Conservation (phyloP, 2,113 vertebrate species). For the Microcebus tavaratra region DNA sequence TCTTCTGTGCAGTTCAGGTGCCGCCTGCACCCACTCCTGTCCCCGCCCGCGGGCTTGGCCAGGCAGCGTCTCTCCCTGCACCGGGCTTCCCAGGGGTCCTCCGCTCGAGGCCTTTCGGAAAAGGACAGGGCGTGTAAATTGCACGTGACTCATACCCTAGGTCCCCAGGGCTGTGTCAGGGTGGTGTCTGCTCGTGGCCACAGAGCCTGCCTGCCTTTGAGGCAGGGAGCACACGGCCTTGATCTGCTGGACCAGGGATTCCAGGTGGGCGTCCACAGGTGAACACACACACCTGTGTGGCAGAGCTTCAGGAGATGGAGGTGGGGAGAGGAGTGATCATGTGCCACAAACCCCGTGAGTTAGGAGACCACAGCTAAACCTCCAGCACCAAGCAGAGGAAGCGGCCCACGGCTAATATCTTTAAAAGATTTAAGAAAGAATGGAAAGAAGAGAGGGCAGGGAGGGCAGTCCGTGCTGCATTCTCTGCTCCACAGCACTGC, state of each 20-base stretch:
- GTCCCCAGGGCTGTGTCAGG: too few species aligned
- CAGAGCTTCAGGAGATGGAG: not conserved
- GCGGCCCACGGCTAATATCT: not conserved
- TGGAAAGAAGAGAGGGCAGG: accelerated
- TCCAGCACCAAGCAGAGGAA: not conserved
- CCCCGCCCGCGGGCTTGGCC: not conserved
- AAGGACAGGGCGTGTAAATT: accelerated
- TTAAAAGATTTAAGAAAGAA: not conserved
- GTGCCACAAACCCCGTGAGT: accelerated
- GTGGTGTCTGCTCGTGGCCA: not conserved
- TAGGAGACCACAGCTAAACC: accelerated
- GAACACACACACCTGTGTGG: not conserved
- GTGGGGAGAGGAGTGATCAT: accelerated
- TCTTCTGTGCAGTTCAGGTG: not conserved
- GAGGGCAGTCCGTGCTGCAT: accelerated
- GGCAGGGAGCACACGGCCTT: not conserved
- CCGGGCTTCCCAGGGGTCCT: not conserved
- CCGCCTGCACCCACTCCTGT: accelerated
- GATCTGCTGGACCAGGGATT: not conserved
- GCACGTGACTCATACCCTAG: accelerated
- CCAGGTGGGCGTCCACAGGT: not conserved
- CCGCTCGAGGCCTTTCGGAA: not conserved
- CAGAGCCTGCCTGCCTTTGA: not conserved
- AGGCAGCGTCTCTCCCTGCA: accelerated
- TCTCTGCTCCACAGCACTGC: accelerated